Base-by-base conservation (phyloP, 2,113 vertebrate species). In the Hyla sarda region DNA sequence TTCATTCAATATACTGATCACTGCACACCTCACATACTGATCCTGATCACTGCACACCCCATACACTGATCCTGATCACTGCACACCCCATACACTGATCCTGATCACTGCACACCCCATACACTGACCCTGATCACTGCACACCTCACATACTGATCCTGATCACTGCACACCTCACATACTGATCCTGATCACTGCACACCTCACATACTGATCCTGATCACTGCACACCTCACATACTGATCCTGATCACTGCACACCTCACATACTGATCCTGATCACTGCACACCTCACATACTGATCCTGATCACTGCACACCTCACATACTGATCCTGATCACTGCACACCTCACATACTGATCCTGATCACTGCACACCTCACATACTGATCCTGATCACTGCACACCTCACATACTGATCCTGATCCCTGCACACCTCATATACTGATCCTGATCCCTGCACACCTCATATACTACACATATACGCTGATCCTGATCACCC, bases 221-320 rank as follows among this genome's bases (percentile, higher is more conserved):
- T 11, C 62, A 16, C 28, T 30, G 2, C 30, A 10, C 8, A 8
- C 56, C 56, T 17, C 9, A 23, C 2, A 58, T 10, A 58, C 21
- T 10, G 23, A 7, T 23, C 56, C 23, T 23, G 56, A 1, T 6
- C 56, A 2, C 50, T 23, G 54, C 5, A 23, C 21, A 21, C 54
- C 54, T 5, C 54, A 5, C 13, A 65, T 9, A 16, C 60, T 16
- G 25, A 3, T 25, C 25, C 91, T 89, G 92, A 94, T 93, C 95
- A 65, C 28, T 5, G 3, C 16, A 0, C 62, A 1, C 58, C 56
- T 21, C 88, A 75, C 73, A 86, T 41, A 41, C 41, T 8, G 41
- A 41, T 41, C n/a, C n/a, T n/a, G n/a, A n/a, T n/a, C n/a, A n/a
- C n/a, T n/a, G n/a, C n/a, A n/a, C n/a, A n/a, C n/a, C n/a, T n/a